Evolutionary conservation across 2,888 invertebrate genomes (phyloP), one percentile per base, ranked within the genome.

Genomic region (Diplolepis rosae): DNA sequence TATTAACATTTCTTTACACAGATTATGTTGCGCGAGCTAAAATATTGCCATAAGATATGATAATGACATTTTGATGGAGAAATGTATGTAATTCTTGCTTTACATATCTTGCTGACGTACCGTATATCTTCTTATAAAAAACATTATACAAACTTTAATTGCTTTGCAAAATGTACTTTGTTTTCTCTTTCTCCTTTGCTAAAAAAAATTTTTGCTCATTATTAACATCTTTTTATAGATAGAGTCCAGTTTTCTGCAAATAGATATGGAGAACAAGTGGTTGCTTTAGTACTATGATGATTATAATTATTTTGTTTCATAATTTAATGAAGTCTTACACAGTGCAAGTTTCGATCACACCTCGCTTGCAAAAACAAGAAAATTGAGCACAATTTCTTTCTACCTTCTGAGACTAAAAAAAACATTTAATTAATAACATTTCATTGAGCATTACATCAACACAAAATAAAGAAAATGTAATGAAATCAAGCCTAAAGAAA

Each of bases 291-390:
- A 13, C 35, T 13, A 39, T 35, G 35, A n/a, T 35, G n/a, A 61
- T 22, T n/a, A 61, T 61, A 61, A 61, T 35, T 13, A 11, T 11
- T 48, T 32, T 61, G 39, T 39, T 61, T 61, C 39, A 61, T 61
- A 61, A 35, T 61, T 35, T 7, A 61, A 61, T 39, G 18, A 11
- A 15, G 18, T 11, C 18, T 48, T 18, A 18, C 48, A 4, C 4
- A 48, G 15, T 48, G 11, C 48, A 48, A 18, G 3, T 48, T 15
- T 22, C 22, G 48, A 45, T 45, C 15, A 9, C 6, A 18, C 9
- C 18, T 18, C 45, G 7, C 9, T 18, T 6, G n/a, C n/a, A n/a
- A n/a, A n/a, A 22, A 48, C 9, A 22, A 22, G 48, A 7, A 18
- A 7, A n/a, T 45, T 45, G 18, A 4, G 9, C 22, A 48, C 48